Conservation (phyloP, 2,888 invertebrate species). For the Melieria crassipennis region DNA sequence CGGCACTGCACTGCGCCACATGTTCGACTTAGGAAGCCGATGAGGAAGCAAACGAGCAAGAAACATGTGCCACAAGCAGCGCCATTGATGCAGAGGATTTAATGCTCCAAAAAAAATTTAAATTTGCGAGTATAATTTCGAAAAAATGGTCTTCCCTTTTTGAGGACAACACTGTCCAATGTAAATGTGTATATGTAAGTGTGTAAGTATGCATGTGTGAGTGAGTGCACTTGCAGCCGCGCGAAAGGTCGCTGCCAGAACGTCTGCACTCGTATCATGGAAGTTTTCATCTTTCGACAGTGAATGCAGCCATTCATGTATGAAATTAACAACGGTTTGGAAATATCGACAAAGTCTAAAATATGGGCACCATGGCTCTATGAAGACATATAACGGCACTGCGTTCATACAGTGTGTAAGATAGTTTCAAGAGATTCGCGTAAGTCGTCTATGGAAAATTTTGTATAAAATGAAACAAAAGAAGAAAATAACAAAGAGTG, state of each 20-base stretch:
- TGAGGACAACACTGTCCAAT: too few species aligned
- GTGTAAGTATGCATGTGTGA: slow-evolving; percentile 18
- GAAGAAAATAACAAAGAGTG: too few species aligned
- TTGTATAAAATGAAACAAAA: too few species aligned
- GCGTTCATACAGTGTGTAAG: too few species aligned
- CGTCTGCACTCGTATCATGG: background rate
- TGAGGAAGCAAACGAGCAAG: background rate
- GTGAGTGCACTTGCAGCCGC: background rate
- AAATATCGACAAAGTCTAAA: slow-evolving; percentile 57
- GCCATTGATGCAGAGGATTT: too few species aligned
- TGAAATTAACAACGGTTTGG: slow-evolving; percentile 62
- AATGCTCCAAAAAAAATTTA: too few species aligned
- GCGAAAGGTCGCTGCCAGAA: background rate
- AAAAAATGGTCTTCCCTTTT: too few species aligned
- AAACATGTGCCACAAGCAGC: background rate
- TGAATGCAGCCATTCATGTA: slow-evolving; percentile 56
- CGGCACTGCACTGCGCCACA: too few species aligned
- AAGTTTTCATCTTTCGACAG: slow-evolving; percentile 40
- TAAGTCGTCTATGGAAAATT: too few species aligned
- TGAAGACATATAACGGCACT: too few species aligned
- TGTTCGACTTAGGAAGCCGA: background rate
- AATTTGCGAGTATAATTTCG: too few species aligned
- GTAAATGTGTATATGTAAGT: background rate
- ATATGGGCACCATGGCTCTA: slow-evolving; percentile 44
- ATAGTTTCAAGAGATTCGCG: too few species aligned